Evolutionary conservation across 2,113 vertebrate genomes (phyloP).

Genomic region (Otolemur garnettii): DNA sequence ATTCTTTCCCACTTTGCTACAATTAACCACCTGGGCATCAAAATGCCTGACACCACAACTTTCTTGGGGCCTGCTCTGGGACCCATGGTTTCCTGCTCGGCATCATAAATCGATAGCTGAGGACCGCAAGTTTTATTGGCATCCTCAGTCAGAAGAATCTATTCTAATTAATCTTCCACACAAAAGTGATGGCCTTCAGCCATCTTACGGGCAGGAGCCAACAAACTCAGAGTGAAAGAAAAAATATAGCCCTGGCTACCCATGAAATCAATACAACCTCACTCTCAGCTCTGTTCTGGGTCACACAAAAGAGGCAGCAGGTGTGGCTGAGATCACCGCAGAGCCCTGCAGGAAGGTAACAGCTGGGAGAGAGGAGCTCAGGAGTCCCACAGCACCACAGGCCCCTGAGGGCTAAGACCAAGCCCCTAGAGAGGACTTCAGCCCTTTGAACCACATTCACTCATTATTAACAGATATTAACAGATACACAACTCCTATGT

Average conservation of each 20-base stretch:
- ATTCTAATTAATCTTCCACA: slow-evolving; percentile 73
- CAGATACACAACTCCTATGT: background rate
- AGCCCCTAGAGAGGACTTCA: background rate
- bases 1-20: background rate
- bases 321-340: background rate
- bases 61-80: background rate
- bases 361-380: background rate
- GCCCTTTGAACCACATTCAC: background rate
- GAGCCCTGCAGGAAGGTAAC: background rate
- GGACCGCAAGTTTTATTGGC: slow-evolving; percentile 21
- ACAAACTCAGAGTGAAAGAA: slow-evolving; percentile 6
- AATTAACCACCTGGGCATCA: background rate
- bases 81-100: slow-evolving; percentile 6
- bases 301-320: background rate
- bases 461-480: background rate
- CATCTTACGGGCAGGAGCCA: slow-evolving; percentile 32
- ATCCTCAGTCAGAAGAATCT: slow-evolving; percentile 57
- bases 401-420: background rate
- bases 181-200: slow-evolving; percentile 59
- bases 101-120: slow-evolving; percentile 47
- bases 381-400: background rate
- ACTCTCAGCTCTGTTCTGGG: background rate
- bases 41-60: background rate
- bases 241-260: slow-evolving; percentile 19
- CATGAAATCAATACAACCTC: background rate